A percentile compares a stretch with the other conserved stretches of the same genome.
Evolutionary conservation across 2,888 invertebrate genomes (phyloP).

Genomic region (Zootermopsis nevadensis): DNA sequence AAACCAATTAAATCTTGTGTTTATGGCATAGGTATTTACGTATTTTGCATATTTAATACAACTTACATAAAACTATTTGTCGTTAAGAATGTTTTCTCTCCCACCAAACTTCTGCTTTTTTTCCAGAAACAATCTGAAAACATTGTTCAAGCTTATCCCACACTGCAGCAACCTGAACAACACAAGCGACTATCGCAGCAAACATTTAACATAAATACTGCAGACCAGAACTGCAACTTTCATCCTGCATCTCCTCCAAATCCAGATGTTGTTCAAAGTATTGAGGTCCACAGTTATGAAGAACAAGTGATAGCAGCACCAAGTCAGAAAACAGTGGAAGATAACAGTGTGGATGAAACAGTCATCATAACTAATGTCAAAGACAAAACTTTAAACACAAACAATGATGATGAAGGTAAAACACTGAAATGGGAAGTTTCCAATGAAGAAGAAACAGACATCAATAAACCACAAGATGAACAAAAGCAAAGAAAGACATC

Average conservation of each 20-base stretch:
- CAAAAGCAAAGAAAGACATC: background rate
- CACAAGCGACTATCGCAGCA: background rate
- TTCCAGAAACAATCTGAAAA: background rate
- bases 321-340: background rate
- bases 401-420: background rate
- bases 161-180: background rate
- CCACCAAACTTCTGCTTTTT: background rate
- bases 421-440: background rate
- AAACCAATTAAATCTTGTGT: too few relatives aligned
- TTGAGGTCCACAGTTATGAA: background rate
- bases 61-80: too few relatives aligned
- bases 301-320: background rate
- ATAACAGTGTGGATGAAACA: background rate
- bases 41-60: too few relatives aligned
- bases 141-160: background rate
- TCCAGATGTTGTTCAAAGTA: background rate
- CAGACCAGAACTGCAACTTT: background rate
- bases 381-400: background rate
- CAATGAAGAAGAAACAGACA: background rate
- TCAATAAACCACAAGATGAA: background rate
- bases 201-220: background rate
- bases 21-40: too few relatives aligned
- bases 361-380: background rate
- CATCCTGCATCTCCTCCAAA: background rate
- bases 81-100: too few relatives aligned